These are phyloP conservation scores for Schizotus pectinicornis DNA, from an alignment of 2,888 invertebrate species.

Conservation along the genomic window DNA sequence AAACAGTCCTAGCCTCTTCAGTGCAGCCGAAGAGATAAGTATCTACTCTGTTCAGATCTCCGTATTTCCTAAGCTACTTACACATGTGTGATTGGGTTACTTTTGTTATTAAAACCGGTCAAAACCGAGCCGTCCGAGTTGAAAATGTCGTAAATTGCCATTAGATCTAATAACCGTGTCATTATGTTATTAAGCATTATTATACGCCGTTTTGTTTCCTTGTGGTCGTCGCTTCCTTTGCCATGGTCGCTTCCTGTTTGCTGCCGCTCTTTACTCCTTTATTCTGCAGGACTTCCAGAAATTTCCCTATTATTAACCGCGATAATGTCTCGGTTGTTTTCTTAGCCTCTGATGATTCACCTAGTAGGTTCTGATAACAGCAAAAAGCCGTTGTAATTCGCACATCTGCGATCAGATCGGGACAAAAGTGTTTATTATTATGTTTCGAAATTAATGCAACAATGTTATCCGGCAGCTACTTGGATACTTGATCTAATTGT, in stretches of 20 bases:
- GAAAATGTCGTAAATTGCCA: conserved; percentile 7
- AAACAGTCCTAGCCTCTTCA: too few species aligned
- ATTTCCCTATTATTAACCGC: not conserved
- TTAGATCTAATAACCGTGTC: conserved; percentile 10
- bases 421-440: not conserved
- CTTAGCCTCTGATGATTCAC: not conserved
- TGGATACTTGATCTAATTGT: too few species aligned
- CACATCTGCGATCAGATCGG: not conserved
- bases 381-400: not conserved
- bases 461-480: too few species aligned
- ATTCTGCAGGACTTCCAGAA: not conserved
- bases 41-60: too few species aligned
- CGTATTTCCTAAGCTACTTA: too few species aligned
- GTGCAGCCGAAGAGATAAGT: too few species aligned
- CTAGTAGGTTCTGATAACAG: not conserved
- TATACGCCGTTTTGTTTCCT: conserved; percentile 7
- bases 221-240: not conserved
- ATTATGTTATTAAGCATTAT: conserved; percentile 18
- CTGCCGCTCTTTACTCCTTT: not conserved
- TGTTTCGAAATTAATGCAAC: not conserved
- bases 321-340: not conserved
- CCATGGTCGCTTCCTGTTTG: conserved; percentile 7
- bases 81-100: not conserved
- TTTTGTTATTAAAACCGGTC: not conserved
- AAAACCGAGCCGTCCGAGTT: not conserved